Percentiles rank a stretch among this genome's conserved stretches.
Conservation (phyloP, 2,888 invertebrate genomes). For the Dryadula phaetusa region DNA sequence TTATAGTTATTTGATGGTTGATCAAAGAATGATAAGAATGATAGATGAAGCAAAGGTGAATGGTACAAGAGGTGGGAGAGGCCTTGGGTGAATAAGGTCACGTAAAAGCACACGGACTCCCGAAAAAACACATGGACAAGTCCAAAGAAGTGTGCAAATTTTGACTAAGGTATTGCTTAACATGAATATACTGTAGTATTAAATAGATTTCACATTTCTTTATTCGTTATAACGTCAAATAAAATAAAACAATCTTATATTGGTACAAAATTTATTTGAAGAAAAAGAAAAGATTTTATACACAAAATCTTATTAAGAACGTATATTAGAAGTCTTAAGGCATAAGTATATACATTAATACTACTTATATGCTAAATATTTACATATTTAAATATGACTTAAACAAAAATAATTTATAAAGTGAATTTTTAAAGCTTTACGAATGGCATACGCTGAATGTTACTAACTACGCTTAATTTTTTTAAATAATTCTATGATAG, state of each 20-base stretch:
- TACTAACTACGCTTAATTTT: background rate
- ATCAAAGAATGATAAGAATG: too few species aligned
- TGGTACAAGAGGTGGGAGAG: too few species aligned
- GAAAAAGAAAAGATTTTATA: background rate
- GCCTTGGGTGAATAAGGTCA: too few species aligned
- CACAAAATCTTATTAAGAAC: background rate
- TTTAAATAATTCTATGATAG: background rate
- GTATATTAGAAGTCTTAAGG: background rate
- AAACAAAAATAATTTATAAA: slow-evolving; percentile 3
- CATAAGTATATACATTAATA: background rate
- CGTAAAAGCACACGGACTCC: too few species aligned
- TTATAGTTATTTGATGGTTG: too few species aligned
- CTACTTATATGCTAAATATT: background rate
- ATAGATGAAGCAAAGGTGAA: too few species aligned
- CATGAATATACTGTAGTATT: too few species aligned
- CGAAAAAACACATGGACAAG: too few species aligned
- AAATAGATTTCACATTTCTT: too few species aligned
- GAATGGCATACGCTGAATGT: slow-evolving; percentile 25
- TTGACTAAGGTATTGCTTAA: too few species aligned
- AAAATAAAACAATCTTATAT: background rate
- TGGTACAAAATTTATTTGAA: background rate
- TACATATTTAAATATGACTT: background rate
- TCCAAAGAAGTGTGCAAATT: too few species aligned
- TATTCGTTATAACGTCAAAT: background rate
- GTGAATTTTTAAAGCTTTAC: slow-evolving; percentile 31